A percentile compares a stretch with the other conserved stretches of the same genome.
Conservation (phyloP, 2,888 invertebrate species). For the Cryptus armator region DNA sequence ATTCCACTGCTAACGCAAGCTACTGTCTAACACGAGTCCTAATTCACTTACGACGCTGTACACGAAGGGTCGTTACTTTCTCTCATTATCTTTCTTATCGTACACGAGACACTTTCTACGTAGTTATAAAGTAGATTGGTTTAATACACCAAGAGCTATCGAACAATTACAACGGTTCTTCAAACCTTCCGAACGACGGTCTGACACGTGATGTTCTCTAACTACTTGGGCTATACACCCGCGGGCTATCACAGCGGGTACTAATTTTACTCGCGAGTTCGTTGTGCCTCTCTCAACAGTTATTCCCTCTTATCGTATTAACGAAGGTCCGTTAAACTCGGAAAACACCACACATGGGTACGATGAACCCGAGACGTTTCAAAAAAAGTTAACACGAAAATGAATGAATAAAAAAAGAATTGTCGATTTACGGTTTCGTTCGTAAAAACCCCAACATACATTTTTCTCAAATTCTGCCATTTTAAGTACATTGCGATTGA, state of each 20-base stretch:
- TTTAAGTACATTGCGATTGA: no score
- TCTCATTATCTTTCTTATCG: slow-evolving; percentile 40
- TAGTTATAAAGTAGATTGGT: slow-evolving; percentile 28
- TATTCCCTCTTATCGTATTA: slow-evolving; percentile 1
- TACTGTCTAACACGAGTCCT: not conserved
- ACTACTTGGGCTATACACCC: slow-evolving; percentile 22
- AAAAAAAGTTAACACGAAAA: no score
- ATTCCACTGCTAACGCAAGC: not conserved
- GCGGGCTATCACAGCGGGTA: not conserved
- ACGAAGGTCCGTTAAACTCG: not conserved
- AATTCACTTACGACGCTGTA: slow-evolving; percentile 23
- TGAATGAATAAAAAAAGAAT: no score
- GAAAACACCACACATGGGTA: no score
- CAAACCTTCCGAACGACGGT: slow-evolving; percentile 38
- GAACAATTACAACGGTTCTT: slow-evolving; percentile 54
- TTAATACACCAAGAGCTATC: slow-evolving; percentile 36
- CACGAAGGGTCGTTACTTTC: slow-evolving; percentile 6
- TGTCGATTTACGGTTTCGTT: no score
- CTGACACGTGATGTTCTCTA: slow-evolving; percentile 53
- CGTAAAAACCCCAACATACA: no score
- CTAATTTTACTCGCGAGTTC: slow-evolving; percentile 5
- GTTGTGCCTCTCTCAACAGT: slow-evolving; percentile 3
- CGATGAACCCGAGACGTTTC: no score
- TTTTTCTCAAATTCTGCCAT: no score
- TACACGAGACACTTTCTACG: slow-evolving; percentile 8